Evolutionary conservation across 2,113 vertebrate species (phyloP).

Genomic region (Cyanoderma ruficeps): DNA sequence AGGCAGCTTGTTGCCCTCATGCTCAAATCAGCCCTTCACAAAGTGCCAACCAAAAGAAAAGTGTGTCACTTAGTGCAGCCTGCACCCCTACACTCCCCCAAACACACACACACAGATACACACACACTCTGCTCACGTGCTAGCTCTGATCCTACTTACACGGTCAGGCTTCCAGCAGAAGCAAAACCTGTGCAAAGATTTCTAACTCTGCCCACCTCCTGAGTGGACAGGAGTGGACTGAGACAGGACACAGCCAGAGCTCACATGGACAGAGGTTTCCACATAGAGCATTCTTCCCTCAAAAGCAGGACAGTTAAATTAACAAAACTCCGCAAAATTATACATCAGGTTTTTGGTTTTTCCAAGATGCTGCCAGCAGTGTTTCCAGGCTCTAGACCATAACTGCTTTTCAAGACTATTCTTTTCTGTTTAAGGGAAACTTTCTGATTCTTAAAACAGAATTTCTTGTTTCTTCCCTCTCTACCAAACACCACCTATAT

Average conservation of each 20-base stretch:
- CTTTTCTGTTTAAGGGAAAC: background rate
- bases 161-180: background rate
- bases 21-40: accelerated
- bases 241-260: background rate
- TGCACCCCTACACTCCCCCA: accelerated
- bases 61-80: background rate
- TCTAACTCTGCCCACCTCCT: background rate
- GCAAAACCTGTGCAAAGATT: background rate
- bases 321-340: background rate
- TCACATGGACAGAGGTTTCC: background rate
- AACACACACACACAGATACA: background rate
- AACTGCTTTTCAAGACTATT: background rate
- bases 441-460: background rate
- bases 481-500: background rate
- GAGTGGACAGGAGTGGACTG: background rate
- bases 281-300: background rate
- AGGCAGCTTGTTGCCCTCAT: background rate
- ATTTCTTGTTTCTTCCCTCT: background rate
- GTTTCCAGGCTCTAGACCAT: accelerated
- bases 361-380: background rate
- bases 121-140: too few relatives aligned
- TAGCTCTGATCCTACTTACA: background rate
- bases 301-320: background rate
- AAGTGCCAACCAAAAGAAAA: background rate
- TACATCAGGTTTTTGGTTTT: background rate